Evolutionary conservation across 2,113 vertebrate species (phyloP).

Genomic region (Lagopus muta): DNA sequence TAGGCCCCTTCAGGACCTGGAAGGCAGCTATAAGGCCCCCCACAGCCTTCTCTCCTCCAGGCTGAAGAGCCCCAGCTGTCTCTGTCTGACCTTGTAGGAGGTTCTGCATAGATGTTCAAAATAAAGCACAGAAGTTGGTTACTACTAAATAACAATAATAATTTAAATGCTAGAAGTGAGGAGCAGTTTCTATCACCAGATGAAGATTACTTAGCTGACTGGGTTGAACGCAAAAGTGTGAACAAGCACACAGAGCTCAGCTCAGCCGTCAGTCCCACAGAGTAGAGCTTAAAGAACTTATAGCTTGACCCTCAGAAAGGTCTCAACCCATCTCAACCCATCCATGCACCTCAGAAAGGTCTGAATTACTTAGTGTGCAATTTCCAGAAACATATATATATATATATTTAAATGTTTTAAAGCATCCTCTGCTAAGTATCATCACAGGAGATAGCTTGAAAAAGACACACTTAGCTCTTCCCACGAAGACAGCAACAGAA

Average conservation of each 20-base stretch:
- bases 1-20: too few species aligned
- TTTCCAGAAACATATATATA: background rate
- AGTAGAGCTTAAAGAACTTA: background rate
- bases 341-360: accelerated
- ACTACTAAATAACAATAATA: background rate
- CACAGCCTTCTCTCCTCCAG: too few species aligned
- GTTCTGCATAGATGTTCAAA: background rate
- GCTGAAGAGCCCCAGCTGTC: too few species aligned
- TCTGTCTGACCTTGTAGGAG: too few species aligned
- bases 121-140: background rate
- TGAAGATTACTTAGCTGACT: background rate
- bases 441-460: background rate
- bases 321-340: background rate
- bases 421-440: background rate
- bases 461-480: background rate
- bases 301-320: background rate
- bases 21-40: too few species aligned
- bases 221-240: accelerated
- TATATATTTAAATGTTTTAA: background rate
- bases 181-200: background rate
- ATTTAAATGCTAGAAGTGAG: background rate
- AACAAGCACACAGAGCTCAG: background rate
- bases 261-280: background rate
- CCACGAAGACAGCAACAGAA: background rate
- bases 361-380: background rate